Percentiles rank a stretch among this genome's conserved stretches.
phyloP scores from a whole-genome alignment of 2,797 vertebrate species.

The Lagorchestes hirsutus region DNA sequence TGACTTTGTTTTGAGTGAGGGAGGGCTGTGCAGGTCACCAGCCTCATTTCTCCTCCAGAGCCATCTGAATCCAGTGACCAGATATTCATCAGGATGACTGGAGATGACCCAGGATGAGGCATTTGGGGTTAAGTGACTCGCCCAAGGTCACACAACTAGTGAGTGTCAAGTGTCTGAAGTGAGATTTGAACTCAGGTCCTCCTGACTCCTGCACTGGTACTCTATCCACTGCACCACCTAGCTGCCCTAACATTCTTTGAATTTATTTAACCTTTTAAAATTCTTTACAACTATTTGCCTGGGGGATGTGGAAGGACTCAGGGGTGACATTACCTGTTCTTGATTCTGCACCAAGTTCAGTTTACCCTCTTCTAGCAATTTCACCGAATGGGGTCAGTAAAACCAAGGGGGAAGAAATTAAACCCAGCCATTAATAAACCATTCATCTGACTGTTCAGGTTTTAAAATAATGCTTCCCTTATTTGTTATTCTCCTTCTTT shows the following conservation, averaged over 20 bases:
- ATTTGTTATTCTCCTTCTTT: conserved; percentile 82
- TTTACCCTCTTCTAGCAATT: conserved; percentile 60
- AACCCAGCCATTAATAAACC: conserved; percentile 54
- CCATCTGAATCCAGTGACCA: no score
- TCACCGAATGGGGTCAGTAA: conserved; percentile 18
- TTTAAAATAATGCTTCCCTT: conserved; percentile 70
- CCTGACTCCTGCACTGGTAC: no score
- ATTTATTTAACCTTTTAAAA: not conserved
- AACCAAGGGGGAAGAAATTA: conserved; percentile 65
- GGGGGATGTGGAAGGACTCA: not conserved
- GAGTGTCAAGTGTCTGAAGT: no score
- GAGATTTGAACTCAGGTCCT: no score
- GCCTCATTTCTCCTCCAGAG: no score
- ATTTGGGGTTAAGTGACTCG: no score
- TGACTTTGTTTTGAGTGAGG: no score
- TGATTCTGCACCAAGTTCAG: conserved; percentile 47
- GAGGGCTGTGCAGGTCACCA: no score
- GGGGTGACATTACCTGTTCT: conserved; percentile 16
- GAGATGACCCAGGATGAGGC: no score
- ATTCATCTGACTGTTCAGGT: conserved; percentile 68
- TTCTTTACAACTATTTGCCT: conserved; percentile 11
- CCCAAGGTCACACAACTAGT: no score
- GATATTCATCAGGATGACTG: no score
- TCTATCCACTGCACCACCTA: no score
- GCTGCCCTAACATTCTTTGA: not conserved